A percentile compares a stretch with the other conserved stretches of the same genome.
These are phyloP conservation scores for Etia nguti DNA, from an alignment of 2,113 vertebrate genomes.

Conservation along the genomic window DNA sequence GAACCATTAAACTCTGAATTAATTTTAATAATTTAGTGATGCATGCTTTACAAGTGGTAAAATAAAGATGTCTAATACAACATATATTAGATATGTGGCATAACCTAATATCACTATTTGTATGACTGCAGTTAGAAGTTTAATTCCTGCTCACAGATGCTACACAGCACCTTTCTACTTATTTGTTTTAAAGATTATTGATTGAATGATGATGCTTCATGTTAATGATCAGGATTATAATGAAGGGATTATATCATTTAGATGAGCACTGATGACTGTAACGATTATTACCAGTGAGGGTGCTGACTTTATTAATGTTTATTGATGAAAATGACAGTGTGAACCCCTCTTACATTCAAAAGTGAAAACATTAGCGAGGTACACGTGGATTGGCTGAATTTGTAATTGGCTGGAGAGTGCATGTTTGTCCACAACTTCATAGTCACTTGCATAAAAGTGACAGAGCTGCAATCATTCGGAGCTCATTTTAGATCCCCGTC, in stretches of 20 bases:
- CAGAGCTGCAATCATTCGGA: not conserved
- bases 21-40: not conserved
- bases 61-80: not conserved
- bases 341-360: not conserved
- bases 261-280: not conserved
- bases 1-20: not conserved
- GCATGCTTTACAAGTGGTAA: not conserved
- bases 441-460: not conserved
- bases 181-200: not conserved
- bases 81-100: not conserved
- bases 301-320: not conserved
- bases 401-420: not conserved
- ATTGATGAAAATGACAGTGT: not conserved
- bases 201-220: not conserved
- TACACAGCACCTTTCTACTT: rapidly evolving
- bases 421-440: not conserved
- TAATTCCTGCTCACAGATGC: not conserved
- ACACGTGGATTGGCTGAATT: not conserved
- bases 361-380: not conserved
- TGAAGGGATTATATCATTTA: rapidly evolving
- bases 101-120: not conserved
- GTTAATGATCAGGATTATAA: not conserved
- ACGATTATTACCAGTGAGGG: not conserved
- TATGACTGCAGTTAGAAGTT: not conserved
- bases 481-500: not conserved